Evolutionary conservation across 2,888 invertebrate species (phyloP), one percentile per base, ranked within the genome.

Genomic region (Cryptops parisi): DNA sequence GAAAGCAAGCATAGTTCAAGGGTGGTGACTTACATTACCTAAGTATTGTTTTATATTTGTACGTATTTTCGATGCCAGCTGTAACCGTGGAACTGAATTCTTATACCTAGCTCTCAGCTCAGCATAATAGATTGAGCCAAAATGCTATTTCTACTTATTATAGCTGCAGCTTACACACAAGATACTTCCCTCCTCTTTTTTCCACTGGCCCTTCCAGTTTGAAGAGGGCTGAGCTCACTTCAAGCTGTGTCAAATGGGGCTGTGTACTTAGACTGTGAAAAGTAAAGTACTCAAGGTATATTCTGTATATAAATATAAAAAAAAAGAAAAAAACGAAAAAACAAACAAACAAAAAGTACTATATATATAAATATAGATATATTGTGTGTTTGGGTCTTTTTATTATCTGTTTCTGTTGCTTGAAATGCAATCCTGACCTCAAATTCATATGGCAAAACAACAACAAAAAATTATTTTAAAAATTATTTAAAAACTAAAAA

Each of bases 231-330:
- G 9, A 33, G 15, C 33, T 33, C 33, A 33, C 6, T 33, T 33
- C 33, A 33, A 33, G 15, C 33, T n/a, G n/a, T n/a, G 15, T 33
- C 33, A 9, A 15, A 6, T 33, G 6, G 33, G 33, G 9, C 33
- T 33, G 9, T 33, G 47, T 47, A 47, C 47, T 47, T 47, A 25
- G 24, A 47, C 47, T 25, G 47, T 47, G 47, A 47, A 25, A 47
- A 47, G n/a, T n/a, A n/a, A n/a, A n/a, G 25, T 24, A 47, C 25
- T 47, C 47, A 24, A 23, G 47, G 47, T 12, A 45, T 12, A 22
- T 45, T 23, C 6, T 9, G 33, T 33, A 33, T 33, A 33, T 33
- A 33, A 9, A 33, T 33, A 9, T 33, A 33, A 33, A 33, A 33
- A 33, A 33, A 33, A 33, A 33, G 15, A 33, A 33, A 33, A 33